Conservation (phyloP, 1,140 invertebrate species). For the Bombus turneri region DNA sequence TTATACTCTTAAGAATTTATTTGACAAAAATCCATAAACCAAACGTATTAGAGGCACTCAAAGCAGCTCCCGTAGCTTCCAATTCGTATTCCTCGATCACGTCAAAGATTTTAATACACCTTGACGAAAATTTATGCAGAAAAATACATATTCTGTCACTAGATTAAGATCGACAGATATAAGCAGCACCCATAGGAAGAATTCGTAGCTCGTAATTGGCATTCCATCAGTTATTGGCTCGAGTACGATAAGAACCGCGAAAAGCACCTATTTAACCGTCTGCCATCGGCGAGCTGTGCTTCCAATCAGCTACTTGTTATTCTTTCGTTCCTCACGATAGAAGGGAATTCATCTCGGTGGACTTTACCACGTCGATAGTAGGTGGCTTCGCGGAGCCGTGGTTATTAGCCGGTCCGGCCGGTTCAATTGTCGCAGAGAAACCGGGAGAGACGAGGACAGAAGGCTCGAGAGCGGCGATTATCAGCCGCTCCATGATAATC, state of each 20-base stretch:
- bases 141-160: too few species aligned
- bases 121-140: too few species aligned
- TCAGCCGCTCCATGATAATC: slow-evolving; percentile 62
- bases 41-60: too few species aligned
- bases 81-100: too few species aligned
- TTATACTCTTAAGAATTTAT: too few species aligned
- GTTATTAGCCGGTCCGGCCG: slow-evolving; percentile 21
- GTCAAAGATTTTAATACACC: too few species aligned
- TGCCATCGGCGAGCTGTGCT: background rate
- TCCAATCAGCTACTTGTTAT: slow-evolving; percentile 40
- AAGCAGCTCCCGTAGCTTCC: too few species aligned
- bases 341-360: slow-evolving; percentile 16
- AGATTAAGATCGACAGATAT: background rate
- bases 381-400: slow-evolving; percentile 22
- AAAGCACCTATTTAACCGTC: slow-evolving; percentile 20
- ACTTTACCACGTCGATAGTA: slow-evolving; percentile 53
- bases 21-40: too few species aligned
- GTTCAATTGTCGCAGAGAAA: slow-evolving; percentile 10
- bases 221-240: background rate
- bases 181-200: background rate
- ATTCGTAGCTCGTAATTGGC: background rate
- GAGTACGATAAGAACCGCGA: background rate
- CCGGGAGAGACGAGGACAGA: slow-evolving; percentile 2
- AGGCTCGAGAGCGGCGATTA: slow-evolving; percentile 40
- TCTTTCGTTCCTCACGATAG: slow-evolving; percentile 40